Base-by-base conservation (phyloP, 1,140 invertebrate species). In the Trissolcus basalis region DNA sequence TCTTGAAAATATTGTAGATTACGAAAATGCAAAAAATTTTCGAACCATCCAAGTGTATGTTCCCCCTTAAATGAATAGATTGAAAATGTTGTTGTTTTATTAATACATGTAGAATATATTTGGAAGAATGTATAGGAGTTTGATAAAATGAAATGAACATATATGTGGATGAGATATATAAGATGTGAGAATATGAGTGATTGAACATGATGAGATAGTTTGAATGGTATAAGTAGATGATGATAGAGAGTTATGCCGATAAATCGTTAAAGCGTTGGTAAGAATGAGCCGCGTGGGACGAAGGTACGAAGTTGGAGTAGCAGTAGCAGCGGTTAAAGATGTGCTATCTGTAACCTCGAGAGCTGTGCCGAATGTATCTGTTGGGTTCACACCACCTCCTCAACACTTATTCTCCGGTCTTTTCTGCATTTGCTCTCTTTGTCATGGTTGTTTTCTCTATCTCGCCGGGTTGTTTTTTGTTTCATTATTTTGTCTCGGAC, bases 191-290 rank as follows among this genome's bases (percentile, higher is more conserved):
- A n/a, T n/a, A n/a, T n/a, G n/a, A n/a, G n/a, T n/a, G n/a, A n/a
- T n/a, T n/a, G n/a, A n/a, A n/a, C n/a, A n/a, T n/a, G n/a, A n/a
- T n/a, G n/a, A n/a, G n/a, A n/a, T n/a, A n/a, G n/a, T n/a, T n/a
- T n/a, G n/a, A n/a, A n/a, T n/a, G n/a, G n/a, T n/a, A n/a, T n/a
- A n/a, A n/a, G n/a, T 71, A 72, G 68, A 69, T 80, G 81, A 80
- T 77, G 80, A 82, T 77, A 79, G 79, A 73, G 82, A 83, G 82
- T 81, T 74, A 69, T 74, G 64, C 72, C 79, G 82, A 82, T 86
- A 86, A 86, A 86, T 86, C 85, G 84, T 81, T 67, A 81, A 71
- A 81, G 77, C 79, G 19, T 80, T 70, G 76, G 48, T 48, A 71
- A 77, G 76, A 76, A 79, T 53, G 74, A 77, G 43, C 51, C 71